These are phyloP conservation scores for Campopleginae sp. DNA, from an alignment of 2,888 invertebrate species.

Conservation along the genomic window DNA sequence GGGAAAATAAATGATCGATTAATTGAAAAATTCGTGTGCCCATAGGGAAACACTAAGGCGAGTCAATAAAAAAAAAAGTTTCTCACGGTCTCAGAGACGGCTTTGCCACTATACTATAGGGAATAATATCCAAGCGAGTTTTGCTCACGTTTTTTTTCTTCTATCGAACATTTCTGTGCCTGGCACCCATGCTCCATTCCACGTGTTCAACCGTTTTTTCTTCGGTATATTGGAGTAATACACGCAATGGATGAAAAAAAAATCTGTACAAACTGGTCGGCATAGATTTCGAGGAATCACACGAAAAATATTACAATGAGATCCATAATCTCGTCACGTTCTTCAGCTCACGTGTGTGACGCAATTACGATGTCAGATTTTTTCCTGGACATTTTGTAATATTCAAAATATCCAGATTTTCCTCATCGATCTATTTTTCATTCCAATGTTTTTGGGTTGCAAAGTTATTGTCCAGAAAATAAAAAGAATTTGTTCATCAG, in stretches of 20 bases:
- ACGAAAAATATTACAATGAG: constrained; percentile 17
- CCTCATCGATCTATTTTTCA: background rate
- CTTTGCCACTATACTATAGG: constrained; percentile 25
- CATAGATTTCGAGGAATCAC: constrained; percentile 23
- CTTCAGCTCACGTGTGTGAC: background rate
- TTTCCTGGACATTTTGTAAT: background rate
- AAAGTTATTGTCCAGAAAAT: background rate
- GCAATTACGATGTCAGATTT: background rate
- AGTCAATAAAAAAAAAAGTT: constrained; percentile 9
- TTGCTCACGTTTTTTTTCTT: constrained; percentile 39
- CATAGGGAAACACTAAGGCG: background rate
- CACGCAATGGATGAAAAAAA: constrained; percentile 26
- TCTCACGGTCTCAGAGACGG: constrained; percentile 22
- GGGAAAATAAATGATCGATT: background rate
- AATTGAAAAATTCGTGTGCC: background rate
- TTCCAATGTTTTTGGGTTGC: background rate
- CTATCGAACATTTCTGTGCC: constrained; percentile 64
- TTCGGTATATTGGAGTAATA: constrained; percentile 23
- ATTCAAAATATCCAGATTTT: background rate
- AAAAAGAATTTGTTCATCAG: too few species aligned
- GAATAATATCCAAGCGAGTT: constrained; percentile 41
- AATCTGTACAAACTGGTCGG: background rate
- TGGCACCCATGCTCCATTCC: constrained; percentile 56
- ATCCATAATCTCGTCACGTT: constrained; percentile 14
- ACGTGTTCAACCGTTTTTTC: constrained; percentile 19